Base-by-base conservation (phyloP, 35 echinoderm and acorn worm species). In the Ophioderma brevispina region DNA sequence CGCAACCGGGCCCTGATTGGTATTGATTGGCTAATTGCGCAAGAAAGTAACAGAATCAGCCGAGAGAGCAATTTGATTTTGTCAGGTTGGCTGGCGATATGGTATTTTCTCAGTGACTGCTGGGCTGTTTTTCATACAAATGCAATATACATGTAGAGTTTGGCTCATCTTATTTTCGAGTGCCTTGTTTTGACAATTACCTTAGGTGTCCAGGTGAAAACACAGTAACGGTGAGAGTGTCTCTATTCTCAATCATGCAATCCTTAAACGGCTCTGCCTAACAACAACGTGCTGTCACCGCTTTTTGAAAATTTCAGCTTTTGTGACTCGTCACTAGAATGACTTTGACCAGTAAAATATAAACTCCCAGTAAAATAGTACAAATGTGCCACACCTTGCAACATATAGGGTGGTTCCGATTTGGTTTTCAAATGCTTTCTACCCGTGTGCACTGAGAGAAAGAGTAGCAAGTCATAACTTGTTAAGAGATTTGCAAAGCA, bases 41-140 rank as follows among this genome's bases (percentile, higher is more conserved):
- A 70, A 70, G 59, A 70, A 30, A 70, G 59, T 70, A 70, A 70
- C 59, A 70, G 59, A 70, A 70, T 70, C 59, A 70, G 59, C 15
- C 10, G 59, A 70, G 59, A 25, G 28, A 70, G 59, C 59, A 70
- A 70, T 70, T 70, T 70, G 59, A 70, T 70, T 70, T 70, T 70
- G 59, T 70, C 59, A 25, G 59, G 59, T 25, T 70, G 59, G 59
- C 59, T 70, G 59, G 28, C 59, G 15, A 70, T 30, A 25, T 70
- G 59, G 59, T 70, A 70, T 70, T 70, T 70, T 70, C 59, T 70
- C 59, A 70, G 59, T 70, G 59, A 70, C 59, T 70, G 17, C 59
- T 70, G 59, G 59, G 59, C 28, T 70, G 59, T 70, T 70, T 70
- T 70, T 70, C 59, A 70, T 70, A 25, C 28, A 70, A 70, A 70